Evolutionary conservation across 2,888 invertebrate genomes (phyloP), one percentile per base, ranked within the genome.

Genomic region (Plebejus anna): DNA sequence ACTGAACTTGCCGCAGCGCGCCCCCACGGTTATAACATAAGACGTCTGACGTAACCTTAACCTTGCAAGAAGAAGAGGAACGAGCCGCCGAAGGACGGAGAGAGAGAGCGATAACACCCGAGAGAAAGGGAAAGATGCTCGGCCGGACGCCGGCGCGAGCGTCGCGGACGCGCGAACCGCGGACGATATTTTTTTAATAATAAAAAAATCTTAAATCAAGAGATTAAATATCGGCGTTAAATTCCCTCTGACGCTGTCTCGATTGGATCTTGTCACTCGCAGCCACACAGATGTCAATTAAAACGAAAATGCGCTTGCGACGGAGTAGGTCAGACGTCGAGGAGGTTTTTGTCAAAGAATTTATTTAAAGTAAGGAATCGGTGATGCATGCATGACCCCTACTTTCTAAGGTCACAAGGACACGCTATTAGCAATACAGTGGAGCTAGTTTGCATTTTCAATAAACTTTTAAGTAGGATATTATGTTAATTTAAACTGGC

Each of bases 41-140:
- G 94, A 94, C 89, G 92, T 92, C 94, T 94, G 94, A 94, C 94
- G 94, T 94, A 94, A 94, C 94, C 94, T 94, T 94, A 94, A 94
- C 94, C 94, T 94, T 94, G 94, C 94, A 91, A 92, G 94, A 94
- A 93, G 92, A 92, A 93, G 94, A 92, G 93, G 92, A 92, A 92
- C 90, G 87, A 90, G 86, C 90, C 85, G 87, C 88, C 92, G 92
- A 94, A 92, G 93, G 92, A 92, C 92, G 92, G 94, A 92, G 89
- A 90, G 92, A 93, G 92, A 94, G 90, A 85, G 92, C 92, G 84
- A 92, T 91, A 93, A 93, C 87, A 71, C 85, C 83, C 81, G 90
- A 89, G 90, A 90, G 92, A 93, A 91, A 92, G 91, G 91, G 93
- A 94, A 90, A 91, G 92, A 91, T 88, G 84, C 79, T 80, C 80